A percentile compares a stretch with the other conserved stretches of the same genome.
phyloP scores from a whole-genome alignment of 2,113 vertebrate species.

The Spizaetus ornatus region DNA sequence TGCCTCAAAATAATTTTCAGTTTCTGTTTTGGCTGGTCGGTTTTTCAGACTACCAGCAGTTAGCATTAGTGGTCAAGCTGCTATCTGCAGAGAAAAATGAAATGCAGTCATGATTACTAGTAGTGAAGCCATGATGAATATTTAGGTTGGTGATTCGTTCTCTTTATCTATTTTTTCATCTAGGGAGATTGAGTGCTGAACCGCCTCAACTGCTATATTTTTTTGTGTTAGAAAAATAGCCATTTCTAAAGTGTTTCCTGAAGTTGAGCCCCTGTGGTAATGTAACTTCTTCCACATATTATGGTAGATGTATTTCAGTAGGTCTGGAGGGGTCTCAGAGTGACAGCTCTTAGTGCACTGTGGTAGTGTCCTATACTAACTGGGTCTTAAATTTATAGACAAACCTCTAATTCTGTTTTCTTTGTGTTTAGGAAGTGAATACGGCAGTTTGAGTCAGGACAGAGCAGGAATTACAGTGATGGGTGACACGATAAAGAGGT shows the following conservation, averaged over 20 bases:
- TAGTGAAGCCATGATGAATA: neutral
- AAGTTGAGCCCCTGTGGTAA: neutral
- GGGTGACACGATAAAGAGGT: neutral
- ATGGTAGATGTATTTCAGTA: neutral
- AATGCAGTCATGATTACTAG: neutral
- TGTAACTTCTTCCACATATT: neutral
- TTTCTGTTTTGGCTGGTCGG: neutral
- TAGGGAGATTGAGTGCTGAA: neutral
- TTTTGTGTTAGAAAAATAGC: neutral
- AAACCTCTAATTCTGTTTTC: neutral
- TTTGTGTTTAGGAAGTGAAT: neutral
- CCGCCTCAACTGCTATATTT: neutral
- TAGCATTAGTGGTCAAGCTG: neutral
- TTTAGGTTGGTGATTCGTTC: neutral
- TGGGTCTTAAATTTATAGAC: neutral
- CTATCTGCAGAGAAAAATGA: neutral
- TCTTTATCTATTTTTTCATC: neutral
- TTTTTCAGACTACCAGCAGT: neutral
- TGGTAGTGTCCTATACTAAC: neutral
- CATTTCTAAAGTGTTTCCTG: neutral
- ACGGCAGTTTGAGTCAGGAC: neutral
- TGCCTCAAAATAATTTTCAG: neutral
- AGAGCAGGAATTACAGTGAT: neutral
- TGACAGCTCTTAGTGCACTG: neutral
- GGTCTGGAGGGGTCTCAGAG: neutral